phyloP scores from a whole-genome alignment of 2,797 vertebrate species.

The Danio tinwini region DNA sequence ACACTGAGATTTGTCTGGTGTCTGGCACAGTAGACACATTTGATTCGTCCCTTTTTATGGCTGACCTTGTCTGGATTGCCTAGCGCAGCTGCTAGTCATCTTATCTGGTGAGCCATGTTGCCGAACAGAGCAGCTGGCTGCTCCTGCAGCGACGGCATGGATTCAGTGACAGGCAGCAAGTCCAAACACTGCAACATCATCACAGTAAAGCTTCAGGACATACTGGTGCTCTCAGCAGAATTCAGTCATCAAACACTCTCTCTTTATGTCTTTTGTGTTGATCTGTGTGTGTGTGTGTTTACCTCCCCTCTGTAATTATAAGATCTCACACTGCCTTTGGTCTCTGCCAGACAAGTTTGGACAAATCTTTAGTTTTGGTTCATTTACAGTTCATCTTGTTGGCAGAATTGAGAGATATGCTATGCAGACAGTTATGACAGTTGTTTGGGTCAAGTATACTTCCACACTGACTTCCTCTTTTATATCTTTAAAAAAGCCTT shows the following conservation, averaged over 20 bases:
- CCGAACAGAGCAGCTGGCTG: conserved; percentile 9
- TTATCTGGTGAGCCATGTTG: conserved; percentile 19
- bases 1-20: neutral
- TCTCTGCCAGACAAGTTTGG: conserved; percentile 17
- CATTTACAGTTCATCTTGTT: conserved; percentile 9
- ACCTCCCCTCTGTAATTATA: conserved; percentile 32
- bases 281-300: neutral
- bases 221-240: neutral
- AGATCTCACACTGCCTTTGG: neutral
- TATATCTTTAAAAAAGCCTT: neutral
- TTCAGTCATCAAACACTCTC: neutral
- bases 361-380: conserved; percentile 25
- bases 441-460: neutral
- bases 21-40: neutral
- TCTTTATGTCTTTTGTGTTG: neutral
- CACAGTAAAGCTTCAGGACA: neutral
- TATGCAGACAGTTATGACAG: conserved; percentile 7
- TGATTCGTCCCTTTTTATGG: neutral
- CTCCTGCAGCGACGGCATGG: neutral
- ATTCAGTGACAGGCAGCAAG: conserved; percentile 2
- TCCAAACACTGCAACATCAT: conserved; percentile 7
- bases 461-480: conserved; percentile 18
- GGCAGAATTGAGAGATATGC: neutral
- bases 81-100: conserved; percentile 29
- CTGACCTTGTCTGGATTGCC: conserved; percentile 2